phyloP scores from a whole-genome alignment of 2,797 vertebrate species.

The Pagetopsis macropterus region DNA sequence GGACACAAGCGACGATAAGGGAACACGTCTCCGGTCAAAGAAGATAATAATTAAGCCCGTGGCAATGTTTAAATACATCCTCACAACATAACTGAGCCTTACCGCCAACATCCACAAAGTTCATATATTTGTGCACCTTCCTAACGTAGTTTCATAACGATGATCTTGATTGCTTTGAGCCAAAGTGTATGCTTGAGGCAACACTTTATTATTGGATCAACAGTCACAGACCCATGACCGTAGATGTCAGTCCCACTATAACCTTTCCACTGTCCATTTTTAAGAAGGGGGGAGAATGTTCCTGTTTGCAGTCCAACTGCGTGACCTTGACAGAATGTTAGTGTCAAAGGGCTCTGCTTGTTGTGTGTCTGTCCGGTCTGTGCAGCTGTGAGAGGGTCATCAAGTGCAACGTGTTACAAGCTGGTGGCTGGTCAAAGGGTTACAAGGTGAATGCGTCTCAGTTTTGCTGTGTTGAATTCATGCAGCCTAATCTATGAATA shows the following conservation, averaged over 20 bases:
- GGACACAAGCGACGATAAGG: background rate
- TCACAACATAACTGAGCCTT: background rate
- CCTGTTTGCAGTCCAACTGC: slow-evolving; percentile 6
- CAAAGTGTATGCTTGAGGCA: background rate
- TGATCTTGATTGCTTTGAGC: background rate
- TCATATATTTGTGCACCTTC: too few relatives aligned
- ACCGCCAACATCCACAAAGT: background rate
- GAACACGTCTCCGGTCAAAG: background rate
- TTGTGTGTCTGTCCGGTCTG: background rate
- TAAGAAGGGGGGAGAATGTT: background rate
- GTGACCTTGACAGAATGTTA: slow-evolving; percentile 10
- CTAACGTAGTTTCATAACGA: background rate
- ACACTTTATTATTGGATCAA: background rate
- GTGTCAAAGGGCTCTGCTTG: background rate
- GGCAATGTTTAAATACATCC: background rate
- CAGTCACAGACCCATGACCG: too few relatives aligned
- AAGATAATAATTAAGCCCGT: background rate
- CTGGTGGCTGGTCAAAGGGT: background rate
- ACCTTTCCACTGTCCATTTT: background rate
- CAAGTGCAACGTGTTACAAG: background rate
- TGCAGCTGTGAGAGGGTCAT: background rate
- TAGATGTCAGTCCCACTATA: background rate
- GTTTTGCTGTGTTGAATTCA: background rate
- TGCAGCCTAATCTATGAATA: background rate
- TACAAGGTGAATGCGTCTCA: background rate